phyloP scores from a whole-genome alignment of 2,113 vertebrate genomes.

The Periophthalmodon schlosseri region DNA sequence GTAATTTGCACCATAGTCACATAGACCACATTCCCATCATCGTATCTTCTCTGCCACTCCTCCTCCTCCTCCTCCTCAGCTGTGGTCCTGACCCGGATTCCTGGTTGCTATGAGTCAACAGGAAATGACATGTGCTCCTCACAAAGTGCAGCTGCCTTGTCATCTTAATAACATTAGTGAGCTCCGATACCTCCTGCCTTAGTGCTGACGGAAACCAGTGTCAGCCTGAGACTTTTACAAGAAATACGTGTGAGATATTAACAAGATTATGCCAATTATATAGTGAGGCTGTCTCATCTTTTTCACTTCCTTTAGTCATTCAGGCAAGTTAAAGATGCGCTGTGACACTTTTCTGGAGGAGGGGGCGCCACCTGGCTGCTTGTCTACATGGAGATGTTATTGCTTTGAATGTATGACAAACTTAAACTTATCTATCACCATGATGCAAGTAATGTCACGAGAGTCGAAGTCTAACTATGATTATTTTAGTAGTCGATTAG shows the following conservation, averaged over 20 bases:
- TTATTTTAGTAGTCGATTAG: too few species aligned
- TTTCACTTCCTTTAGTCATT: constrained; percentile 24
- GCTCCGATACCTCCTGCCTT: constrained; percentile 48
- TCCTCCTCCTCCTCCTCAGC: constrained; percentile 3
- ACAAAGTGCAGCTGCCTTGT: constrained; percentile 47
- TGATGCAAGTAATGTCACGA: too few species aligned
- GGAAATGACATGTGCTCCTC: constrained; percentile 61
- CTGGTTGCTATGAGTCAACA: constrained; percentile 71
- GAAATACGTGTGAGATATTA: background rate
- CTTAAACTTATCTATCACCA: too few species aligned
- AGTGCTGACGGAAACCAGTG: constrained; percentile 50
- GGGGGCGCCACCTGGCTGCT: too few species aligned
- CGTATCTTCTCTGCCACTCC: background rate
- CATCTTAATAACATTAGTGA: constrained; percentile 46
- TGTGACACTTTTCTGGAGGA: background rate
- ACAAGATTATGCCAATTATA: background rate
- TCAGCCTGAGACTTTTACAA: constrained; percentile 20
- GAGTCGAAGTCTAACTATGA: too few species aligned
- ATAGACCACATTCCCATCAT: background rate
- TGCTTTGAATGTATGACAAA: too few species aligned
- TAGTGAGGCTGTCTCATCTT: background rate
- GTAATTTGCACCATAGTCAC: background rate
- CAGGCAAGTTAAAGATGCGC: constrained; percentile 20
- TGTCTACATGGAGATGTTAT: too few species aligned
- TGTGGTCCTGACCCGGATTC: constrained; percentile 43